Evolutionary conservation across 2,888 invertebrate species (phyloP).

Genomic region (Pachycephus smyrnensis): DNA sequence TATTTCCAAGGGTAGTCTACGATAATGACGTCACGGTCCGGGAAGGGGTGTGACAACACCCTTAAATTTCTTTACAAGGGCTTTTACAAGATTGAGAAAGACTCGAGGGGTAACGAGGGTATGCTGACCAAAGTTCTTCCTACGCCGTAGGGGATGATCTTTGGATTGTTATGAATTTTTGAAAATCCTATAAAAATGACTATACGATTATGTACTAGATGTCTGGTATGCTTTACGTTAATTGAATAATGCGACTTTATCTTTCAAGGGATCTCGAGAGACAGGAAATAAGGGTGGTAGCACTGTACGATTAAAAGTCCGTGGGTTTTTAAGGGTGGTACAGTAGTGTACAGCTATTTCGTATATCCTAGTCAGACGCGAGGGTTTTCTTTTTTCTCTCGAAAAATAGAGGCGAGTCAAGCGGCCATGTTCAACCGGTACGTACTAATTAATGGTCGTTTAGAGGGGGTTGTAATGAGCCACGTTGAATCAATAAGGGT

Average conservation of each 20-base stretch:
- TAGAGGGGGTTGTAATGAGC: slow-evolving; percentile 46
- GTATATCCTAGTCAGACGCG: no score
- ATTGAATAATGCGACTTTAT: no score
- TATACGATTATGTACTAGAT: no score
- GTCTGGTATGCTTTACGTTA: no score
- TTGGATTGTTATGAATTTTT: no score
- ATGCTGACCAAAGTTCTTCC: no score
- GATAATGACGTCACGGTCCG: slow-evolving; percentile 8
- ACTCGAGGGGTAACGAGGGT: no score
- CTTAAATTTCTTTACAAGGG: slow-evolving; percentile 1
- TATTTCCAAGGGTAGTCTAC: neutral
- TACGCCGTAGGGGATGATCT: no score
- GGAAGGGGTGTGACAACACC: neutral
- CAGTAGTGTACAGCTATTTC: no score
- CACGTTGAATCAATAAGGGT: slow-evolving; percentile 54
- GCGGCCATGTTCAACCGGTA: slow-evolving; percentile 32
- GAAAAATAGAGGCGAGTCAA: slow-evolving; percentile 17
- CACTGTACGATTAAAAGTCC: neutral
- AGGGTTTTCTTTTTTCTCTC: neutral
- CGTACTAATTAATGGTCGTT: slow-evolving; percentile 51
- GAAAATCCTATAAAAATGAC: no score
- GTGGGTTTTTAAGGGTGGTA: no score
- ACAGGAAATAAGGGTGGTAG: neutral
- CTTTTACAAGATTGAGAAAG: neutral
- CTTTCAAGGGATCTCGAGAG: no score